phyloP scores from a whole-genome alignment of 2,888 invertebrate genomes.

The Cacoxenus indagator region DNA sequence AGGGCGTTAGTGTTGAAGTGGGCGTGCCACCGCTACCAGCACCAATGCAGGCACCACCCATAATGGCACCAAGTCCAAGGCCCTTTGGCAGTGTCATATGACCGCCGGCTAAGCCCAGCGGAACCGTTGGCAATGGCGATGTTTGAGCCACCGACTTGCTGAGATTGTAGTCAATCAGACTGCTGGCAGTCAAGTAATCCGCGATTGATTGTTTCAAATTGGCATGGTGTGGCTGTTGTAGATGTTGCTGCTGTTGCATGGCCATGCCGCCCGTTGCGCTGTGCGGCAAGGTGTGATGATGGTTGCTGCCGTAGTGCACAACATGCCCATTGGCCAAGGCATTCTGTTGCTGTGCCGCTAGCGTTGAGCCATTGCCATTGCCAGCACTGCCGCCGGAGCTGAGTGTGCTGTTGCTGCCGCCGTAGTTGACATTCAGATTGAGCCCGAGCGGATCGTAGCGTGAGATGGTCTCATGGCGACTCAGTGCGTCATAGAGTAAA shows the following conservation, averaged over 20 bases:
- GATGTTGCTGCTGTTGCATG: slow-evolving; percentile 35
- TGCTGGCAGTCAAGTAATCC: slow-evolving; percentile 68
- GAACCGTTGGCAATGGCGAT: slow-evolving; percentile 32
- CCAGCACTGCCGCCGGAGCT: slow-evolving; percentile 51
- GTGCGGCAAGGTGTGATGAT: slow-evolving; percentile 64
- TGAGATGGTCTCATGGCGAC: slow-evolving; percentile 50
- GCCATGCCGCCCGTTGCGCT: slow-evolving; percentile 32
- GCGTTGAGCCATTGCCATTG: slow-evolving; percentile 37
- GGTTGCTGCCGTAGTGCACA: slow-evolving; percentile 38
- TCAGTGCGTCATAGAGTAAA: slow-evolving; percentile 68
- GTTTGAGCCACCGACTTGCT: slow-evolving; percentile 60
- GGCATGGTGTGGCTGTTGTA: slow-evolving; percentile 48
- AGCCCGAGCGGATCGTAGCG: slow-evolving; percentile 66
- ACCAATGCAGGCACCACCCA: slow-evolving; percentile 31
- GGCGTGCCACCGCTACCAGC: slow-evolving; percentile 40
- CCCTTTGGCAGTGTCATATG: slow-evolving; percentile 67
- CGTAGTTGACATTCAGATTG: slow-evolving; percentile 53
- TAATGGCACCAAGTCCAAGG: slow-evolving; percentile 48
- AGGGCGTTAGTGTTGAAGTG: slow-evolving; percentile 45
- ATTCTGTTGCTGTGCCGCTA: slow-evolving; percentile 35
- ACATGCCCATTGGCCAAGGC: slow-evolving; percentile 42
- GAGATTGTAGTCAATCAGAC: slow-evolving; percentile 68
- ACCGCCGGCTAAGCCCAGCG: slow-evolving; percentile 25
- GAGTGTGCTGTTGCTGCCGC: slow-evolving; percentile 55
- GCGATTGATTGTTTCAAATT: slow-evolving; percentile 66